Base-by-base conservation (phyloP, 2,888 invertebrate species). In the Epinotia bilunana region DNA sequence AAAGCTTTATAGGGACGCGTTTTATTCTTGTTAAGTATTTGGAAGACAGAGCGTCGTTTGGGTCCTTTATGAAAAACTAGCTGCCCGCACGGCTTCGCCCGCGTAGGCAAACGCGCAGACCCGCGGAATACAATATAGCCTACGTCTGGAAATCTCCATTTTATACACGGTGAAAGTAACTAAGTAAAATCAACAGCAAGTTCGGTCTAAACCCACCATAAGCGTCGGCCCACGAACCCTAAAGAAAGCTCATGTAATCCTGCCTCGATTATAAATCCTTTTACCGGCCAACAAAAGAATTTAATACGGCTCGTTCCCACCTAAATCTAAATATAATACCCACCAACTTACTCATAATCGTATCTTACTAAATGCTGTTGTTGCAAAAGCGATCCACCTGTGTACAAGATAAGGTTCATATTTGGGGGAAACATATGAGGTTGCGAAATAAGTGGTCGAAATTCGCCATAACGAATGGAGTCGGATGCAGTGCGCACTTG, bases 401-500 rank as follows among this genome's bases (percentile, higher is more conserved):
- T n/a, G 0, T 5, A 18, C 0, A 2, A 3, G 3, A 4, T 23
- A 71, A 13, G 70, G 58, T 65, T 49, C 20, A 70, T 28, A 43
- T 55, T 49, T 0, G 13, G 9, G n/a, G 6, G 0, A 6, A 23
- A 69, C 43, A 1, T 58, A 46, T n/a, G 43, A 57, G 3, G 20
- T 20, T 46, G 58, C 46, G 46, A 20, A 43, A 68, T 9, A 16
- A 68, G 23, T 28, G 12, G 58, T 46, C 16, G 46, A 62, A 75
- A 85, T 86, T 85, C 83, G 86, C 84, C 85, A 83, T 86, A 84
- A 81, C 81, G 83, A 82, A 83, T 83, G 83, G 83, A 88, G 88
- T 90, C 88, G 83, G 86, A 82, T 80, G 87, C 89, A 87, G 88
- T 77, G 80, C 79, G 82, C 82, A 78, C 86, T 87, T 81, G 77